These are phyloP conservation scores for Osmoderma eremita DNA, from an alignment of 2,888 invertebrate genomes.

Conservation along the genomic window DNA sequence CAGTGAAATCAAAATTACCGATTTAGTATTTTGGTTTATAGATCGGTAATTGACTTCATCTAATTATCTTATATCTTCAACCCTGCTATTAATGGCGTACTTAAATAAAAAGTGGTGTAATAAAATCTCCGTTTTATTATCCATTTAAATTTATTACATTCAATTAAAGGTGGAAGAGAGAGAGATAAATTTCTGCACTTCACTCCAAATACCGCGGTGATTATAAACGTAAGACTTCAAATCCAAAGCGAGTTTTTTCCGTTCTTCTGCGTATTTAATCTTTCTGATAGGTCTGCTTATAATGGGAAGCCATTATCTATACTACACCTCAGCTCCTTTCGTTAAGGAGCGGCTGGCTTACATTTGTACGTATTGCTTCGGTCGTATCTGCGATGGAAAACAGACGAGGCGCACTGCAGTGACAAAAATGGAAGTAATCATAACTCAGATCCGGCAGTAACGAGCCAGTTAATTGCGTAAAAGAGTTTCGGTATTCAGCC, in stretches of 20 bases:
- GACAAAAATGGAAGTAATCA: slow-evolving; percentile 34
- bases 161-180: no score
- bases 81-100: no score
- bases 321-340: background rate
- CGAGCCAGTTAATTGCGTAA: slow-evolving; percentile 35
- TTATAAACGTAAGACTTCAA: no score
- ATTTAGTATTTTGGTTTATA: no score
- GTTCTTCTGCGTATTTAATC: background rate
- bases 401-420: background rate
- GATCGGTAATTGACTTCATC: no score
- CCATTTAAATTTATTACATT: no score
- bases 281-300: background rate
- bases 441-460: slow-evolving; percentile 27
- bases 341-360: background rate
- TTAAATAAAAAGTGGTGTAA: no score
- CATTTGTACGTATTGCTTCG: background rate
- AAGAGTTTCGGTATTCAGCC: slow-evolving; percentile 29
- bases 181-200: no score
- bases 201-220: background rate
- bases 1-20: no score
- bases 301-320: background rate
- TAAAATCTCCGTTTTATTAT: no score
- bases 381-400: slow-evolving; percentile 18
- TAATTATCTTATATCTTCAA: no score
- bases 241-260: no score